These are phyloP conservation scores for Plodia interpunctella DNA, from an alignment of 1,140 invertebrate species.

Conservation along the genomic window DNA sequence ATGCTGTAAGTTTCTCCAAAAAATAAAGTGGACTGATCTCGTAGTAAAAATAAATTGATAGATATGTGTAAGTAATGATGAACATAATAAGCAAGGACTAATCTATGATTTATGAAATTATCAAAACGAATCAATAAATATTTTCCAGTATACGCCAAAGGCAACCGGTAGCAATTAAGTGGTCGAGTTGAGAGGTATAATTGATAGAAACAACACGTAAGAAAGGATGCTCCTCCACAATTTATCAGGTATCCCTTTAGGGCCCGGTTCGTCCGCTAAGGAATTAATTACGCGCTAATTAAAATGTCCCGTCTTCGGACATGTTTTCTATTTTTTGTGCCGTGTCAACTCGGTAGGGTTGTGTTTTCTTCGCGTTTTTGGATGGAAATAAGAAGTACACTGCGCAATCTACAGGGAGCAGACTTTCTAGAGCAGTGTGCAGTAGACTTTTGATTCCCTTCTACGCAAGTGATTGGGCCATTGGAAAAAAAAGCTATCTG, in stretches of 20 bases:
- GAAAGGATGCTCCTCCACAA: slow-evolving; percentile 19
- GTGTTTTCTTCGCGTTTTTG: not conserved
- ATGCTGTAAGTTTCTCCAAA: too few relatives aligned
- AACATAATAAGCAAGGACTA: too few relatives aligned
- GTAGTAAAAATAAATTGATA: too few relatives aligned
- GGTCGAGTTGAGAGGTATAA: slow-evolving; percentile 39
- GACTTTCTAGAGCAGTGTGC: too few relatives aligned
- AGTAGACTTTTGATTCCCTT: too few relatives aligned
- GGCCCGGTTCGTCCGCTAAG: slow-evolving; percentile 9
- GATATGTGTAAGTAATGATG: too few relatives aligned
- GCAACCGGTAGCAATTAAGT: slow-evolving; percentile 24
- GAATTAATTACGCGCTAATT: slow-evolving; percentile 49
- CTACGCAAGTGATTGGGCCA: too few relatives aligned
- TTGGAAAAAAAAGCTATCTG: too few relatives aligned
- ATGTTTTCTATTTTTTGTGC: slow-evolving; percentile 18
- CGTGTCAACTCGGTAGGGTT: slow-evolving; percentile 16
- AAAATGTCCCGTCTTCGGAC: slow-evolving; percentile 27
- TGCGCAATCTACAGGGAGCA: too few relatives aligned
- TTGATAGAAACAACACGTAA: slow-evolving; percentile 32
- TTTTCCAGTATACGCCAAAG: not conserved
- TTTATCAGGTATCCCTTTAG: slow-evolving; percentile 11
- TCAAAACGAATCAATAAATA: not conserved
- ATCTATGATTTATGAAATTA: not conserved
- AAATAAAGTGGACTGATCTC: too few relatives aligned
- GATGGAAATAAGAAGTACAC: too few relatives aligned